Evolutionary conservation across 2,888 invertebrate species (phyloP).

Genomic region (Norana najaformis): DNA sequence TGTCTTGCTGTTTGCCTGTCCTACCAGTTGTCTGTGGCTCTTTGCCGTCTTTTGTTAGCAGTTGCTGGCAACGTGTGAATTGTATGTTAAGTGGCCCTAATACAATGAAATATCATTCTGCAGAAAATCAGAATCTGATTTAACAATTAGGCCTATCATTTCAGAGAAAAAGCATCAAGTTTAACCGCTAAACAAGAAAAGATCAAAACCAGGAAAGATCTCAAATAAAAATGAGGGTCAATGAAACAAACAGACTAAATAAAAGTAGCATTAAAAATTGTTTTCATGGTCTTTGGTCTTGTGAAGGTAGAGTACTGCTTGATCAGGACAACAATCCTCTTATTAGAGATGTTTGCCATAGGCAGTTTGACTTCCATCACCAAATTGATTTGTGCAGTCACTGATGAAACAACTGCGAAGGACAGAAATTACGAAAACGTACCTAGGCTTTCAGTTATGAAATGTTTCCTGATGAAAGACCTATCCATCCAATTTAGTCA

Average conservation of each 20-base stretch:
- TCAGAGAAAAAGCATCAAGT: background rate
- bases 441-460: background rate
- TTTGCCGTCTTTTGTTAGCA: background rate
- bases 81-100: background rate
- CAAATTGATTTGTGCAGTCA: background rate
- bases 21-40: background rate
- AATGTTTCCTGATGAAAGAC: background rate
- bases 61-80: background rate
- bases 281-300: background rate
- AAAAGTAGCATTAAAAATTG: background rate
- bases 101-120: background rate
- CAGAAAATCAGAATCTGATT: background rate
- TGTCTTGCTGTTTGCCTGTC: background rate
- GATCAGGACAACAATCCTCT: no score
- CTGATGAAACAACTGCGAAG: background rate
- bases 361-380: background rate
- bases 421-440: background rate
- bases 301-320: background rate
- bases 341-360: background rate
- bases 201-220: background rate
- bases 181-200: background rate
- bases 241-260: background rate
- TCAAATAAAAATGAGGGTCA: background rate
- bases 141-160: background rate
- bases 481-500: background rate